Conservation (phyloP, 2,797 vertebrate genomes). For the Lagodon rhomboides region DNA sequence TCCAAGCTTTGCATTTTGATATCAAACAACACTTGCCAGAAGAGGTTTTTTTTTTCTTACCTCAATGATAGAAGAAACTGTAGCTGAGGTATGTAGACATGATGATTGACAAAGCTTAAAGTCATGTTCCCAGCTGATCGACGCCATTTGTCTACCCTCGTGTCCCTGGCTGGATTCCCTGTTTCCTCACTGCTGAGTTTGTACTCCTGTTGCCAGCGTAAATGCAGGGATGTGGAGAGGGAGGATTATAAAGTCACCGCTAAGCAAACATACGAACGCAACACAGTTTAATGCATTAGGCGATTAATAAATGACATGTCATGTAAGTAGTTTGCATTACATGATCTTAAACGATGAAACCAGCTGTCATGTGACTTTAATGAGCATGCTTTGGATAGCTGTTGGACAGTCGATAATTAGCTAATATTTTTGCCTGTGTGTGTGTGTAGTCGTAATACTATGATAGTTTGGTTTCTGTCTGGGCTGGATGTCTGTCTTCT, state of each 20-base stretch:
- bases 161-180: conserved; percentile 59
- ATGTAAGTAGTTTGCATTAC: conserved; percentile 68
- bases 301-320: conserved; percentile 61
- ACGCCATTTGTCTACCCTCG: conserved; percentile 33
- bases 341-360: conserved; percentile 51
- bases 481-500: conserved; percentile 21
- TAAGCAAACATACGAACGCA: conserved; percentile 55
- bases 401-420: background rate
- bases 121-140: conserved; percentile 64
- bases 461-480: conserved; percentile 11
- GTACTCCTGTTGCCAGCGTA: conserved; percentile 32
- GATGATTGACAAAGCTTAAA: conserved; percentile 68
- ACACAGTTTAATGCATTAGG: conserved; percentile 48
- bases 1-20: conserved; percentile 63
- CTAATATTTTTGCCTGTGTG: background rate
- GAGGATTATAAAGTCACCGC: conserved; percentile 66
- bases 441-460: background rate
- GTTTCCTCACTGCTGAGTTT: conserved; percentile 50
- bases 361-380: conserved; percentile 42
- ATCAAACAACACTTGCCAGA: conserved; percentile 53
- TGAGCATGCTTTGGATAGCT: conserved; percentile 14
- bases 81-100: conserved; percentile 39
- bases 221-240: conserved; percentile 45
- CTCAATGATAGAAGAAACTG: conserved; percentile 22
- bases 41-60: conserved; percentile 4